Evolutionary conservation across 2,113 vertebrate genomes (phyloP).

Genomic region (Apodemus sylvaticus): DNA sequence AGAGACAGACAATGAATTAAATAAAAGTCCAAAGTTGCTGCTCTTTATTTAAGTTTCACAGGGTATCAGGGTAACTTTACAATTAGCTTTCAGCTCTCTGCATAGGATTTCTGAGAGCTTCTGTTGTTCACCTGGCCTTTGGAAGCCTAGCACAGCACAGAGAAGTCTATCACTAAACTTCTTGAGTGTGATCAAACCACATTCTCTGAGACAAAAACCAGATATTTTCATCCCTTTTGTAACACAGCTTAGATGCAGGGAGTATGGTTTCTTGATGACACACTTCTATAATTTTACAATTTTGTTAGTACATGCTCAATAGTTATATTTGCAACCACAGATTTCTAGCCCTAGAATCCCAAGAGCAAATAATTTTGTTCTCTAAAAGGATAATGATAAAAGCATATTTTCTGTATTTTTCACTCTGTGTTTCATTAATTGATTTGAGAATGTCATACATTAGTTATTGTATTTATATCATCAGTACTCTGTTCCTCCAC

Average conservation of each 20-base stretch:
- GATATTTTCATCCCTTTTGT: neutral
- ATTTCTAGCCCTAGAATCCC: neutral
- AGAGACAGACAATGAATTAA: neutral
- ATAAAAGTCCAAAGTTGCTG: neutral
- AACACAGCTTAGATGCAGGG: neutral
- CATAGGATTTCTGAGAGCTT: neutral
- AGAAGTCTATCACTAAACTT: neutral
- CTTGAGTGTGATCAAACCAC: neutral
- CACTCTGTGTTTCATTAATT: neutral
- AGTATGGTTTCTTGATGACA: neutral
- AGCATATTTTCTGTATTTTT: neutral
- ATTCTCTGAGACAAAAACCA: neutral
- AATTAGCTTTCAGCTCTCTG: neutral
- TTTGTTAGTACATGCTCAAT: neutral
- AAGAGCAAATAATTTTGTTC: neutral
- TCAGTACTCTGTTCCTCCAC: neutral
- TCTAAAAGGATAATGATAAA: neutral
- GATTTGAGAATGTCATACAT: neutral
- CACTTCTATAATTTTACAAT: neutral
- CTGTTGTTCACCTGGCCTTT: neutral
- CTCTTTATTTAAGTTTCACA: constrained; percentile 14
- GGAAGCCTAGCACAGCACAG: neutral
- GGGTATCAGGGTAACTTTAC: neutral
- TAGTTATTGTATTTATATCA: neutral
- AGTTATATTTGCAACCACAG: neutral